phyloP scores from a whole-genome alignment of 1,140 invertebrate species.

The Aphelenchoides besseyi region DNA sequence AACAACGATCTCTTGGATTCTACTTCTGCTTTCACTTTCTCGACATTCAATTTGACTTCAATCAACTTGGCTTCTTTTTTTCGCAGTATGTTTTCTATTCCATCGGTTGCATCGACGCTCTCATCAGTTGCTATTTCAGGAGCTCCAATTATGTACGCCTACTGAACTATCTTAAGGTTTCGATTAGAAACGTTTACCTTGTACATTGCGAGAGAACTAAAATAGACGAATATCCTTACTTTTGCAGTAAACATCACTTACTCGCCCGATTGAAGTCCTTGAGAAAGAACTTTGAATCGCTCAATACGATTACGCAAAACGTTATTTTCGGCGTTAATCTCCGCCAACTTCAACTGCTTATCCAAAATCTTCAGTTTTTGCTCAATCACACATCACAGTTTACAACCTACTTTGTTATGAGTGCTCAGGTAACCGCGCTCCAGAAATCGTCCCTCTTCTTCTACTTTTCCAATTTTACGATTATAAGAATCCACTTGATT shows the following conservation, averaged over 20 bases:
- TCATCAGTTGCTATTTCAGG: conserved; percentile 8
- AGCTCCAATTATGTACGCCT: conserved; percentile 22
- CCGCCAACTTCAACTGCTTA: conserved; percentile 14
- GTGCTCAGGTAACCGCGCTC: conserved; percentile 7
- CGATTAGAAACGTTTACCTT: conserved; percentile 8
- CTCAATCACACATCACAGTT: neutral
- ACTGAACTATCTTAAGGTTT: neutral
- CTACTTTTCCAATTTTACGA: conserved; percentile 6
- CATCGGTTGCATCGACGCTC: neutral
- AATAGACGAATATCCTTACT: neutral
- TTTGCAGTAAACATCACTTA: neutral
- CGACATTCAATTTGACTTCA: conserved; percentile 9
- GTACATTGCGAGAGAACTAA: conserved; percentile 21
- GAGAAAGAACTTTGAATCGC: conserved; percentile 9
- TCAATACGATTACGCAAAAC: conserved; percentile 22
- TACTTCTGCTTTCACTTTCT: conserved; percentile 12
- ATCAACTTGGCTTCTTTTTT: conserved; percentile 10
- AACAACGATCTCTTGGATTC: neutral
- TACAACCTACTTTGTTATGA: conserved; percentile 9
- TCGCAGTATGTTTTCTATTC: neutral
- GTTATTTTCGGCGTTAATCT: conserved; percentile 23
- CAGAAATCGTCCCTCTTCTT: conserved; percentile 11
- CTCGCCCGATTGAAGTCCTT: neutral
- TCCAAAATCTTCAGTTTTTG: no score
- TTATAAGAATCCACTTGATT: neutral